phyloP scores from a whole-genome alignment of 1,140 invertebrate species.

The Scaptomyza montana region DNA sequence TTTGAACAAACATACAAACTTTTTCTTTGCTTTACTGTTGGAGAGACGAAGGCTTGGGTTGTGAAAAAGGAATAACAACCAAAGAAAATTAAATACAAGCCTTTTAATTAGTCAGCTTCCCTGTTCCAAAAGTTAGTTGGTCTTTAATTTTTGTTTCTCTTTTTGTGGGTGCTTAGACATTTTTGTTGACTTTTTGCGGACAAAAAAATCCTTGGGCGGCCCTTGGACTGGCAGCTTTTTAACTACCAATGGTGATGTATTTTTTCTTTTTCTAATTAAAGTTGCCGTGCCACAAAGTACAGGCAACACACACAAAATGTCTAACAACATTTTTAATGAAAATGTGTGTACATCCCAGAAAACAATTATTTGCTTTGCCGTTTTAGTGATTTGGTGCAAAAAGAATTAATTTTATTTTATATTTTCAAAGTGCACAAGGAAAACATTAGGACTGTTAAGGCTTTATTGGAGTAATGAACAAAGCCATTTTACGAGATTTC shows the following conservation, averaged over 20 bases:
- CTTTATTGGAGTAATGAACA: no score
- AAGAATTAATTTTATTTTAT: not conserved
- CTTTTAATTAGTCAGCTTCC: conserved; percentile 71
- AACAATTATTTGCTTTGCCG: not conserved
- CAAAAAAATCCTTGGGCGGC: conserved; percentile 13
- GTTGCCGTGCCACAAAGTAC: conserved; percentile 6
- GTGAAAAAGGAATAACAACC: conserved; percentile 31
- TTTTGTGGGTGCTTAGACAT: conserved; percentile 2
- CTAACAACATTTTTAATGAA: conserved; percentile 10
- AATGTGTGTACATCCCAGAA: conserved; percentile 15
- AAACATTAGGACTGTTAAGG: no score
- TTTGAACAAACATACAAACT: conserved; percentile 32
- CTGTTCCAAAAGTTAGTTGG: conserved; percentile 13
- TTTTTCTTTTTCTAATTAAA: conserved; percentile 26
- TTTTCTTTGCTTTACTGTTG: conserved; percentile 16
- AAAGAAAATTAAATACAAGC: conserved; percentile 40
- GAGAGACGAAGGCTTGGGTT: conserved; percentile 1
- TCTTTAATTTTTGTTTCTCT: conserved; percentile 14
- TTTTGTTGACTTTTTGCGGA: not conserved
- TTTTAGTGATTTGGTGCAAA: not conserved
- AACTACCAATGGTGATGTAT: conserved; percentile 33
- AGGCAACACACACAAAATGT: not conserved
- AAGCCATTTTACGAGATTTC: no score
- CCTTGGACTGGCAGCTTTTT: conserved; percentile 20
- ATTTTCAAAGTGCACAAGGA: not conserved